Evolutionary conservation across 2,113 vertebrate species (phyloP).

Genomic region (Chionodraco myersi): DNA sequence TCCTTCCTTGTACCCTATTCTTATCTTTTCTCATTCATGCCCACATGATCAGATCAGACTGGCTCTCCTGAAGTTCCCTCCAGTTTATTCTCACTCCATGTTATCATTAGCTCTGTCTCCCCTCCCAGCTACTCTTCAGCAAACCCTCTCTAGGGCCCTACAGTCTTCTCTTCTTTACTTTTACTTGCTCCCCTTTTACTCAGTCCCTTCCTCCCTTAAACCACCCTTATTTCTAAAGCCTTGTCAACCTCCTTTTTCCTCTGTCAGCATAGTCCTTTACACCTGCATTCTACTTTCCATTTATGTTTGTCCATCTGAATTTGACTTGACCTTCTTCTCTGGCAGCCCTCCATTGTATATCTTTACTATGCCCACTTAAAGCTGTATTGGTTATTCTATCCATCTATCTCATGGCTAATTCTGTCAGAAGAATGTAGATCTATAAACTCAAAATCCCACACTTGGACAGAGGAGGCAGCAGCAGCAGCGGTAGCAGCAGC

Average conservation of each 20-base stretch:
- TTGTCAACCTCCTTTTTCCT: constrained; percentile 11
- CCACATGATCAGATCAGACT: constrained; percentile 11
- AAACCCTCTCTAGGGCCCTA: constrained; percentile 27
- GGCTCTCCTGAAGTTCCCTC: constrained; percentile 34
- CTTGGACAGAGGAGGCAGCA: constrained; percentile 19
- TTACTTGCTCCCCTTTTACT: constrained; percentile 16
- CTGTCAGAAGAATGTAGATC: constrained; percentile 30
- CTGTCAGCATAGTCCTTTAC: constrained; percentile 7
- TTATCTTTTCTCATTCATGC: neutral
- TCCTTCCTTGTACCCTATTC: neutral
- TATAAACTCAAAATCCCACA: constrained; percentile 27
- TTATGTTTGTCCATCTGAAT: neutral
- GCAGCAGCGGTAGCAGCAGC: neutral
- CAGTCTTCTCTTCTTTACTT: neutral
- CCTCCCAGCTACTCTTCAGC: neutral
- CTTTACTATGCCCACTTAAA: constrained; percentile 27
- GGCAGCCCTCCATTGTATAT: constrained; percentile 56
- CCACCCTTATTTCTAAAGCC: constrained; percentile 7
- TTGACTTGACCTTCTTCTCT: constrained; percentile 20
- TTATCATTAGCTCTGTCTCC: constrained; percentile 25
- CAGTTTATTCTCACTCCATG: neutral
- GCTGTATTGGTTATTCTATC: constrained; percentile 45
- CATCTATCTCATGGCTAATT: constrained; percentile 36
- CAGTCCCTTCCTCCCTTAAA: constrained; percentile 3
- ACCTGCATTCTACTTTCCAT: constrained; percentile 9